These are phyloP conservation scores for Heliconius melpomene DNA, from an alignment of 1,140 invertebrate species.

Conservation along the genomic window DNA sequence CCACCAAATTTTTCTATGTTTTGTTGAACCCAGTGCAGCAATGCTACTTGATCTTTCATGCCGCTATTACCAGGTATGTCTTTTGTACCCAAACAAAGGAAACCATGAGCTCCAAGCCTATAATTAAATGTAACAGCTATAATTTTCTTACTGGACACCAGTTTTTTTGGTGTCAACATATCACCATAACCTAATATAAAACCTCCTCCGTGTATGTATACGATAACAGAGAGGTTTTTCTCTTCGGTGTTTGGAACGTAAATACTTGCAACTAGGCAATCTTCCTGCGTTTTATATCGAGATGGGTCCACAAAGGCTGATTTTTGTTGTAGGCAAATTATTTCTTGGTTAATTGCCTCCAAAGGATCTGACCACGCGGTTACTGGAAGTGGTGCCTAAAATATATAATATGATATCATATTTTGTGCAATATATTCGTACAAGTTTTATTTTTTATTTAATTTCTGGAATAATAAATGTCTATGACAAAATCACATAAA, in stretches of 20 bases:
- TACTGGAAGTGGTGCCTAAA: slow-evolving; percentile 56
- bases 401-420: slow-evolving; percentile 17
- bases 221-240: slow-evolving; percentile 53
- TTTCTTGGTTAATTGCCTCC: slow-evolving; percentile 47
- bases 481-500: no score
- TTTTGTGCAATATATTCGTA: no score
- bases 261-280: slow-evolving; percentile 54
- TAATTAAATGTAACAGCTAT: slow-evolving; percentile 55
- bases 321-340: slow-evolving; percentile 53
- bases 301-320: background rate
- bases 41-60: slow-evolving; percentile 57
- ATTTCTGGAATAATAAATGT: no score
- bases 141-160: slow-evolving; percentile 45
- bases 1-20: slow-evolving; percentile 61
- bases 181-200: slow-evolving; percentile 47
- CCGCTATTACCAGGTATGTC: slow-evolving; percentile 55
- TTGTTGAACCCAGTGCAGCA: slow-evolving; percentile 53
- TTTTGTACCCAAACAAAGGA: slow-evolving; percentile 54
- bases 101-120: slow-evolving; percentile 50
- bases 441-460: no score
- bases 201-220: slow-evolving; percentile 57
- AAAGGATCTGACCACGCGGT: slow-evolving; percentile 51
- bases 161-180: slow-evolving; percentile 38
- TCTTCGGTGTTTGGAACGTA: slow-evolving; percentile 50
- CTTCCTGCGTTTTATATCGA: slow-evolving; percentile 42